Percentiles rank a stretch among this genome's conserved stretches.
phyloP scores from a whole-genome alignment of 2,888 invertebrate species.

The Tubulanus polymorphus region DNA sequence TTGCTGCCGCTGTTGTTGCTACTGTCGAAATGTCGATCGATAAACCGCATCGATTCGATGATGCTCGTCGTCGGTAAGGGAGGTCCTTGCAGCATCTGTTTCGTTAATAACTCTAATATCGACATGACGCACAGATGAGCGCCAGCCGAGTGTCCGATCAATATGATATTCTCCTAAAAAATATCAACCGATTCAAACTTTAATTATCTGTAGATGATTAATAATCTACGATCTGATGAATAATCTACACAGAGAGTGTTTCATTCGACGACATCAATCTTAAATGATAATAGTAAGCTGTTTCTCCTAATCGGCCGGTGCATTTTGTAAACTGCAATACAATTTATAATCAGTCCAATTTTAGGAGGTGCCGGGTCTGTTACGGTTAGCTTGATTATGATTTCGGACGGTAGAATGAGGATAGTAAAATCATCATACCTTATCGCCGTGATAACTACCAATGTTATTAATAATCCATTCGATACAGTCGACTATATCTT shows the following conservation, averaged over 20 bases:
- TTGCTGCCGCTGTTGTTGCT: slow-evolving; percentile 27
- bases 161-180: slow-evolving; percentile 33
- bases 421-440: no score
- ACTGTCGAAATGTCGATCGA: slow-evolving; percentile 8
- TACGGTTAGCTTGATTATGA: no score
- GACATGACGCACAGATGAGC: slow-evolving; percentile 46
- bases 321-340: no score
- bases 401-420: no score
- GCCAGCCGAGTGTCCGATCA: slow-evolving; percentile 49
- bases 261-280: no score
- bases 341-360: no score
- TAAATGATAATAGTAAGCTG: no score
- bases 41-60: slow-evolving; percentile 5
- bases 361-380: no score
- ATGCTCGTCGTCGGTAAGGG: slow-evolving; percentile 1
- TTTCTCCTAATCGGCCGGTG: no score
- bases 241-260: no score
- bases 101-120: slow-evolving; percentile 38
- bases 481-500: slow-evolving; percentile 46
- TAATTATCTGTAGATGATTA: no score
- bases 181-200: background rate
- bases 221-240: no score
- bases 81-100: slow-evolving; percentile 16
- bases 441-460: slow-evolving; percentile 37
- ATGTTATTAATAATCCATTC: slow-evolving; percentile 40